Evolutionary conservation across 2,113 vertebrate species (phyloP).

Genomic region (Nycticebus coucang): DNA sequence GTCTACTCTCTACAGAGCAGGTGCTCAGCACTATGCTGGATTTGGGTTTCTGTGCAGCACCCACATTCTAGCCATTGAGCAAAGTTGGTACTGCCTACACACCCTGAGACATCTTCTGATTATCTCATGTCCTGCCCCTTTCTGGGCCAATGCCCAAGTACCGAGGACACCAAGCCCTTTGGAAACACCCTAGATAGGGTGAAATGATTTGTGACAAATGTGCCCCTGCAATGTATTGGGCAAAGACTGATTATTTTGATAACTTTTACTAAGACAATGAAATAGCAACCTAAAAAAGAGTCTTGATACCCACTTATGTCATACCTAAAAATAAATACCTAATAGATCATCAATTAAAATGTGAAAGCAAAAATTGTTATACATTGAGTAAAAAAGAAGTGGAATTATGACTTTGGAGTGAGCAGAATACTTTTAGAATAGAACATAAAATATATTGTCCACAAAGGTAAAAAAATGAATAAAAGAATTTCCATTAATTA

Average conservation of each 20-base stretch:
- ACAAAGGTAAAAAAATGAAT: not conserved
- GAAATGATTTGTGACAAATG: not conserved
- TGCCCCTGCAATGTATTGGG: not conserved
- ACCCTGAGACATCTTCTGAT: not conserved
- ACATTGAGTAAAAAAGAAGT: not conserved
- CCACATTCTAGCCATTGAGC: not conserved
- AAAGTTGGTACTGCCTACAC: not conserved
- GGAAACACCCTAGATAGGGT: not conserved
- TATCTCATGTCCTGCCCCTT: not conserved
- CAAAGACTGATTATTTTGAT: not conserved
- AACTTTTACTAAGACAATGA: not conserved
- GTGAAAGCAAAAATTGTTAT: not conserved
- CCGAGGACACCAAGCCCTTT: not conserved
- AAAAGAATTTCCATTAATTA: not conserved
- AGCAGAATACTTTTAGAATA: not conserved
- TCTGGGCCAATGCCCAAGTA: not conserved
- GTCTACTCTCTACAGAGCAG: not conserved
- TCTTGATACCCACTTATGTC: not conserved
- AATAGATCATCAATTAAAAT: not conserved
- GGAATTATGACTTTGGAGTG: not conserved
- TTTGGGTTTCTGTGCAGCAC: not conserved
- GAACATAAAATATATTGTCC: not conserved
- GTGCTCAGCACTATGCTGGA: not conserved
- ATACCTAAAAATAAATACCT: not conserved
- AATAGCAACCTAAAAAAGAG: not conserved